Conservation (phyloP, 2,113 vertebrate genomes). For the Cichladusa arquata region DNA sequence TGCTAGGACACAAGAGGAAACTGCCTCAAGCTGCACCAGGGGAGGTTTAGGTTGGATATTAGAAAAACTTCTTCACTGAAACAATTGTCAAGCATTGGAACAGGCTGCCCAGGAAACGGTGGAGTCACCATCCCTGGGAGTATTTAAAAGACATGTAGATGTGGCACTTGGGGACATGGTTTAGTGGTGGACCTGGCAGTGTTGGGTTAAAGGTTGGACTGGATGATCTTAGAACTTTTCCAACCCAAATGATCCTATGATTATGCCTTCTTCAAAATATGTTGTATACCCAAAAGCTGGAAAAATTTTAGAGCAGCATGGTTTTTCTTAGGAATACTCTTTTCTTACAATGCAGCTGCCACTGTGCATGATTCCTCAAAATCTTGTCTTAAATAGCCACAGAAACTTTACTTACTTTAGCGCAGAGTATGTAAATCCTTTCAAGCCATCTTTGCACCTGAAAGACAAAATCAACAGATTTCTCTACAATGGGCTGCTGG, state of each 20-base stretch:
- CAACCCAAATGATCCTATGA: neutral
- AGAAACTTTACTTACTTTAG: constrained; percentile 85
- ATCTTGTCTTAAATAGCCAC: neutral
- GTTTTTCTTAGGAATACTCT: neutral
- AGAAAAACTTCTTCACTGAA: neutral
- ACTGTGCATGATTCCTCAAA: neutral
- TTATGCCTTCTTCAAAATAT: neutral
- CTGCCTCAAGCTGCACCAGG: neutral
- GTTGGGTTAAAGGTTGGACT: neutral
- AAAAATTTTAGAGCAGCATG: neutral
- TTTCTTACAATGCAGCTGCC: neutral
- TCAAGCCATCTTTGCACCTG: constrained; percentile 94
- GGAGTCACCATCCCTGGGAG: accelerated
- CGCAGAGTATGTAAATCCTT: constrained; percentile 95
- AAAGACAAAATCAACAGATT: constrained; percentile 40
- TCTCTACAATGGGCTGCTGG: neutral
- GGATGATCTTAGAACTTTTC: neutral
- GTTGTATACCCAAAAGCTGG: neutral
- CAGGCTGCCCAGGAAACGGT: neutral
- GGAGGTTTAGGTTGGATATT: neutral
- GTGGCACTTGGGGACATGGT: neutral
- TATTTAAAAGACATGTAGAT: neutral
- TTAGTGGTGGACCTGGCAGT: neutral
- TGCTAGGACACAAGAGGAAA: neutral
- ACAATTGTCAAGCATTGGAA: neutral